Conservation (phyloP, 2,888 invertebrate species). For the Eurytoma adleriae region DNA sequence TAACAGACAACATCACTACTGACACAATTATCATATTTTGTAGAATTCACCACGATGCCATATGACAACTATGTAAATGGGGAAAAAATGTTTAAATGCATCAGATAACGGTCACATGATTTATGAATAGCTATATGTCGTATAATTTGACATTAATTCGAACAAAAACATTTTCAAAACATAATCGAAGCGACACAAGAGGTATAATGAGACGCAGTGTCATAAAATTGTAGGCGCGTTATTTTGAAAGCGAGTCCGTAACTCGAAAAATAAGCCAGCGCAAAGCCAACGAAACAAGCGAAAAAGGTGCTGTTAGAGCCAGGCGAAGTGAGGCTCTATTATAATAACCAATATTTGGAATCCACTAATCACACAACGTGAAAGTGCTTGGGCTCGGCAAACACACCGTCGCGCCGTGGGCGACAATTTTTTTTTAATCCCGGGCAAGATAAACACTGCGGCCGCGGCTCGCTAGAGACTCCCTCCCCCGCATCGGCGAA, state of each 20-base stretch:
- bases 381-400: constrained; percentile 21
- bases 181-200: too few species aligned
- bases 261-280: background rate
- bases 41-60: too few species aligned
- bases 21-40: too few species aligned
- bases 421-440: constrained; percentile 13
- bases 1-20: too few species aligned
- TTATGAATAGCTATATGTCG: too few species aligned
- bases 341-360: constrained; percentile 45
- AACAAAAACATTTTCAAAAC: too few species aligned
- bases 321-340: background rate
- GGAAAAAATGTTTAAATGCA: too few species aligned
- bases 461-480: background rate
- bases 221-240: background rate
- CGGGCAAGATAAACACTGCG: constrained; percentile 26
- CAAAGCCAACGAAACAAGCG: background rate
- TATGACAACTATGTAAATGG: too few species aligned
- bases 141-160: too few species aligned
- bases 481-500: too few species aligned
- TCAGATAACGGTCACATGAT: too few species aligned
- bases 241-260: background rate
- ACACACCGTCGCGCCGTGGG: background rate
- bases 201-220: too few species aligned
- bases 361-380: constrained; percentile 41
- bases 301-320: background rate